A percentile compares a stretch with the other conserved stretches of the same genome.
Conservation (phyloP, 2,113 vertebrate species). For the Ginglymostoma cirratum region DNA sequence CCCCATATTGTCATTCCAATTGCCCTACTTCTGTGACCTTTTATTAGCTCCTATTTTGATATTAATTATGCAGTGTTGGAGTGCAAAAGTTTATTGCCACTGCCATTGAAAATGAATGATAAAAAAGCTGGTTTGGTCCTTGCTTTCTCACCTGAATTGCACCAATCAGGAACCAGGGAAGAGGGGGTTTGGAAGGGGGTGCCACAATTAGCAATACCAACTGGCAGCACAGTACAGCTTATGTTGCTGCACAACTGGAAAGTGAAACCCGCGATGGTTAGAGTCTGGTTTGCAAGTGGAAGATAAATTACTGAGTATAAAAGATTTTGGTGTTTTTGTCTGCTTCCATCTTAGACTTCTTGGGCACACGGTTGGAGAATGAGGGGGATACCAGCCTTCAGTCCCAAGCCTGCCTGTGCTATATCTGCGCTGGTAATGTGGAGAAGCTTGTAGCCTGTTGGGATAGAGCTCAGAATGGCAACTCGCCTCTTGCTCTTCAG, state of each 20-base stretch:
- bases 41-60: neutral
- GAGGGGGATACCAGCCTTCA: slow-evolving; percentile 67
- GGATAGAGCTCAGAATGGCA: slow-evolving; percentile 73
- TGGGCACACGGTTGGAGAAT: slow-evolving; percentile 76
- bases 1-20: neutral
- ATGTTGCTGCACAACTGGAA: neutral
- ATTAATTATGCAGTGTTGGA: neutral
- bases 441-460: slow-evolving; percentile 88
- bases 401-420: slow-evolving; percentile 85
- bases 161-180: neutral
- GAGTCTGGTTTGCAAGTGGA: neutral
- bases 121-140: neutral
- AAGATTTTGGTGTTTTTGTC: neutral
- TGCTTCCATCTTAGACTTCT: slow-evolving; percentile 61
- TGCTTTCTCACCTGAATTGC: neutral
- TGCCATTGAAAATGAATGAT: neutral
- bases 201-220: neutral
- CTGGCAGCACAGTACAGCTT: neutral
- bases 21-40: neutral
- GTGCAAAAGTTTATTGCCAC: neutral
- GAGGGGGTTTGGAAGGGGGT: neutral
- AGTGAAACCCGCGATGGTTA: neutral
- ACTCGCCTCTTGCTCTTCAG: slow-evolving; percentile 78
- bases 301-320: neutral
- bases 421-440: slow-evolving; percentile 88